Evolutionary conservation across 2,888 invertebrate species (phyloP).

Genomic region (Luperina nickerlii): DNA sequence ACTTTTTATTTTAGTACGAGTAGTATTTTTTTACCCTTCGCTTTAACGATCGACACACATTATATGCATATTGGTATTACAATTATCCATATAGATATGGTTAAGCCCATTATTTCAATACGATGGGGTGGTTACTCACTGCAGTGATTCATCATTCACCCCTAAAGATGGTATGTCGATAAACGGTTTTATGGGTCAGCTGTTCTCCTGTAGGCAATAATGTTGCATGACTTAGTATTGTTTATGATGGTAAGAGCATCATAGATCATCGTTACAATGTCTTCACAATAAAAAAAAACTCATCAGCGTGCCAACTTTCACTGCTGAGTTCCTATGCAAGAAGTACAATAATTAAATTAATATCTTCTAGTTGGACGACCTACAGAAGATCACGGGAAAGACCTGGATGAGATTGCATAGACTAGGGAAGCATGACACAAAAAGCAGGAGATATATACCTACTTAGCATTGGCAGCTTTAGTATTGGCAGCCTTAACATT

Average conservation of each 20-base stretch:
- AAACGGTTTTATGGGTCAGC: conserved; percentile 56
- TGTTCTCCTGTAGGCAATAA: conserved; percentile 39
- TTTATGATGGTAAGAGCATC: neutral
- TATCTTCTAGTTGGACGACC: neutral
- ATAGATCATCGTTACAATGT: neutral
- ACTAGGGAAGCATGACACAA: neutral
- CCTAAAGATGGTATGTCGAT: conserved; percentile 63
- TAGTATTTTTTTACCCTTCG: neutral
- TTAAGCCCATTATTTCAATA: conserved; percentile 26
- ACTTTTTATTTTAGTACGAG: neutral
- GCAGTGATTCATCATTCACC: conserved; percentile 66
- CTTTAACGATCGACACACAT: neutral
- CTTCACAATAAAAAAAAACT: neutral
- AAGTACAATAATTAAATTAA: neutral
- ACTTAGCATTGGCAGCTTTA: neutral
- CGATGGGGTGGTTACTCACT: conserved; percentile 40
- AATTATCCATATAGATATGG: conserved; percentile 23
- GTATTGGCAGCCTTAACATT: neutral
- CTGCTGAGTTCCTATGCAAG: neutral
- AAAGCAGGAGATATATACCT: neutral
- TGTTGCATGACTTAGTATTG: conserved; percentile 29
- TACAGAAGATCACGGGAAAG: neutral
- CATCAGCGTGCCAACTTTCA: neutral
- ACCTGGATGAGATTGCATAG: neutral
- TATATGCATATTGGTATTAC: conserved; percentile 16